phyloP scores from a whole-genome alignment of 30 jellyfish, hydroid and myxozoan species.

The Aurelia sp. region DNA sequence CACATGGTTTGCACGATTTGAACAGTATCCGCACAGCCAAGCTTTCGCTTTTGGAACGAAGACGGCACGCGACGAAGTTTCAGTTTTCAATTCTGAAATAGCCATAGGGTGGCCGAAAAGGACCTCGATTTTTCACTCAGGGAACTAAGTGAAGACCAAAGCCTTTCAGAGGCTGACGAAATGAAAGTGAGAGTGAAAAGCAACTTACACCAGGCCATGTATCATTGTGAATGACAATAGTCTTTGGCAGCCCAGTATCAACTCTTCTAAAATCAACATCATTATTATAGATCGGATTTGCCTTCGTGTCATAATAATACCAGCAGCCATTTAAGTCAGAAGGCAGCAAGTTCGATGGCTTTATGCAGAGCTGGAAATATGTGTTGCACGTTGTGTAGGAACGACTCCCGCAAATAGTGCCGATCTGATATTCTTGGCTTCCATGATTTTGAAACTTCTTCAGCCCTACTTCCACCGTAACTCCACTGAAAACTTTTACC shows the following conservation, averaged over 20 bases:
- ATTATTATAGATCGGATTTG: neutral
- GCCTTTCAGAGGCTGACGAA: too few species aligned
- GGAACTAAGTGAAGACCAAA: too few species aligned
- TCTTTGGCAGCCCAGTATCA: slow-evolving; percentile 13
- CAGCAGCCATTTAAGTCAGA: slow-evolving; percentile 7
- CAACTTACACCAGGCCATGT: slow-evolving; percentile 53
- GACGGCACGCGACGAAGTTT: too few species aligned
- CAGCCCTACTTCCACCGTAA: neutral
- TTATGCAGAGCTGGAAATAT: slow-evolving; percentile 16
- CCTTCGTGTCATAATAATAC: slow-evolving; percentile 1
- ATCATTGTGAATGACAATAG: neutral
- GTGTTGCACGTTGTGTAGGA: slow-evolving; percentile 2
- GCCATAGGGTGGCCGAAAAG: too few species aligned
- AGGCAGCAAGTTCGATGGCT: slow-evolving; percentile 8
- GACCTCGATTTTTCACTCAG: too few species aligned
- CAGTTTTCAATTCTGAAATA: too few species aligned
- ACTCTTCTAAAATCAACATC: slow-evolving; percentile 8
- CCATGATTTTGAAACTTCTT: slow-evolving; percentile 7
- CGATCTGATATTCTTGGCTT: neutral
- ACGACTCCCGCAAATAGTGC: neutral
- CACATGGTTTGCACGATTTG: too few species aligned
- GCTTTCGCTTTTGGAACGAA: too few species aligned
- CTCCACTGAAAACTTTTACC: neutral
- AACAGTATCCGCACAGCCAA: too few species aligned
- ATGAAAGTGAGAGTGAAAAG: too few species aligned